Base-by-base conservation (phyloP, 2,888 invertebrate genomes). In the Heliconius ethilla region DNA sequence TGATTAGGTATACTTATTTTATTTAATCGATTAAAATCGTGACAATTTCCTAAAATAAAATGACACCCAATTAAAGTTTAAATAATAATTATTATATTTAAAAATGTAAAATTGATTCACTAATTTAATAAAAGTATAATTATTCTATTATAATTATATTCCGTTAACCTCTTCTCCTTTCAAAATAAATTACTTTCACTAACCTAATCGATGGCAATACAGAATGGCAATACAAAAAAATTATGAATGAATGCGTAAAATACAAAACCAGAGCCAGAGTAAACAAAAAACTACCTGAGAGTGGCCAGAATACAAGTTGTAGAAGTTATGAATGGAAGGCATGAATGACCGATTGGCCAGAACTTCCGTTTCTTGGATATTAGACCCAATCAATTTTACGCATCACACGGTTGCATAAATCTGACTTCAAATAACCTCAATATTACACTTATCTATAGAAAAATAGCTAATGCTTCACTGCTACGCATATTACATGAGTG, bases 371-470 rank as follows among this genome's bases (percentile, higher is more conserved):
- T 86, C 84, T 83, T 86, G 87, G 86, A 89, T 87, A 76, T 81
- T 82, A 84, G 80, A 83, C 84, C 84, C 85, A 91, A 91, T 91
- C 92, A 93, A 94, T 94, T 94, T 92, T 87, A 93, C 90, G 92
- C 89, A 85, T 85, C 88, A 87, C 90, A 87, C 89, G 88, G 89
- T 94, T 94, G 93, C 93, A 93, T 93, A 92, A 92, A 92, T 91
- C 90, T 85, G 92, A 91, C 90, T 85, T 88, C 86, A 84, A 87
- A 89, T 86, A 88, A 87, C 89, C 84, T 78, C 66, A 66, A 66
- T 45, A 63, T 77, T 40, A 85, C 80, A 85, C 81, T 76, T 81
- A 84, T 86, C 85, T 84, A 88, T 85, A 84, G 84, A 78, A 70
- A 85, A 85, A 88, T 86, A 82, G 82, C 78, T 82, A 85, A 87